These are phyloP conservation scores for Holothuria leucospilota DNA, from an alignment of 53 echinoderm and acorn worm genomes.

Conservation along the genomic window DNA sequence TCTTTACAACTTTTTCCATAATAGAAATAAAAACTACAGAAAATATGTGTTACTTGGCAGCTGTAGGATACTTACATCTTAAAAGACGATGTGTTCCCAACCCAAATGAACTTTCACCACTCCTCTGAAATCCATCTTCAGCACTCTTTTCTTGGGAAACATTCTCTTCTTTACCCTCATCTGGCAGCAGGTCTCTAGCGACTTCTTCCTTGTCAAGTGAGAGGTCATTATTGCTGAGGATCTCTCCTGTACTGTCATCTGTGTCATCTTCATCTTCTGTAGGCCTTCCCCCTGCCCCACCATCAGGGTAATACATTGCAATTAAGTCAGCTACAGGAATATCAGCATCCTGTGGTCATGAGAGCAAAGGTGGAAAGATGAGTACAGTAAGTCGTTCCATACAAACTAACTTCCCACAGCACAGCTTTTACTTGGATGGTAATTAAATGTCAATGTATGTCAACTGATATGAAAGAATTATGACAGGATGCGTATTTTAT, in stretches of 20 bases:
- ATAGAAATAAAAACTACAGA: no score
- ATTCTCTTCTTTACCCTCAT: conserved; percentile 66
- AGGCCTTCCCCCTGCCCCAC: neutral
- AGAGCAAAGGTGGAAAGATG: no score
- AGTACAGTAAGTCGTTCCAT: no score
- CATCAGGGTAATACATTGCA: conserved; percentile 77
- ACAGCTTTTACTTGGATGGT: no score
- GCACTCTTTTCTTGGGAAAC: conserved; percentile 37
- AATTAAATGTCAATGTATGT: no score
- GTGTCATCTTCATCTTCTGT: conserved; percentile 64
- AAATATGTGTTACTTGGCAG: no score
- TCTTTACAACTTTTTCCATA: no score
- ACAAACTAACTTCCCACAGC: no score
- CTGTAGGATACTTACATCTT: conserved; percentile 76
- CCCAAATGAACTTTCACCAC: conserved; percentile 20
- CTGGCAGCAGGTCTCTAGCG: conserved; percentile 81
- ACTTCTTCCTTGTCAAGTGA: conserved; percentile 87
- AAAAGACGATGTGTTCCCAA: conserved; percentile 78
- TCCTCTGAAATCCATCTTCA: neutral
- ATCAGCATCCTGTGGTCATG: conserved; percentile 77
- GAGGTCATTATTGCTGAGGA: conserved; percentile 75
- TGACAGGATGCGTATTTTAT: no score
- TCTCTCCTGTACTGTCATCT: conserved; percentile 84
- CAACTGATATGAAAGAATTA: no score
- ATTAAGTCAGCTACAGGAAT: conserved; percentile 91